Conservation (phyloP, 2,888 invertebrate genomes). For the Drosophila yooni region DNA sequence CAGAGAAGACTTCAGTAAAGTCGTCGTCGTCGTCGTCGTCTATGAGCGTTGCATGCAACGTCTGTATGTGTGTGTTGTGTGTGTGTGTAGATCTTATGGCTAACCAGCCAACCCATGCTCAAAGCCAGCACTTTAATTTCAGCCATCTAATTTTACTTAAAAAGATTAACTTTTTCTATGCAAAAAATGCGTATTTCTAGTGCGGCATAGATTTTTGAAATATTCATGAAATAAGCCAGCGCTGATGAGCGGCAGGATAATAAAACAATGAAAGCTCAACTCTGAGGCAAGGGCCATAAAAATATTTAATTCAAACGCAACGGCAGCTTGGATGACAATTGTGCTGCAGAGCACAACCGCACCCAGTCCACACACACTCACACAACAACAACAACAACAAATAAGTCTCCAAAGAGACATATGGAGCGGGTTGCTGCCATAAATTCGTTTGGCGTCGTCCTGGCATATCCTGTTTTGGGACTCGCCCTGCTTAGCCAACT, state of each 20-base stretch:
- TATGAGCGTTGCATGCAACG: constrained; percentile 62
- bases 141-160: constrained; percentile 71
- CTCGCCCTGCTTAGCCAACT: constrained; percentile 50
- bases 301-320: constrained; percentile 75
- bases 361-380: constrained; percentile 13
- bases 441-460: constrained; percentile 64
- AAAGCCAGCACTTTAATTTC: constrained; percentile 65
- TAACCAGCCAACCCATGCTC: constrained; percentile 11
- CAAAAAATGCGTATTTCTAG: constrained; percentile 52
- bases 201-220: constrained; percentile 66
- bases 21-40: constrained; percentile 14
- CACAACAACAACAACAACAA: constrained; percentile 26
- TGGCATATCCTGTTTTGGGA: constrained; percentile 31
- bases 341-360: constrained; percentile 35
- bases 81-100: constrained; percentile 32
- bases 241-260: constrained; percentile 62
- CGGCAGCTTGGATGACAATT: constrained; percentile 61
- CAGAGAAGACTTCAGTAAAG: constrained; percentile 5
- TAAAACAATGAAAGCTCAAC: constrained; percentile 77
- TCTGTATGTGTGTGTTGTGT: constrained; percentile 28
- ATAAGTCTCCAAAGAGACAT: constrained; percentile 77
- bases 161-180: constrained; percentile 77
- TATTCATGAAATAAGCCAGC: constrained; percentile 68
- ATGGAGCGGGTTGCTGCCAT: constrained; percentile 70
- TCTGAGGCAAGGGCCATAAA: constrained; percentile 67